Conservation (phyloP, 2,888 invertebrate genomes). For the Phengaris alcon region DNA sequence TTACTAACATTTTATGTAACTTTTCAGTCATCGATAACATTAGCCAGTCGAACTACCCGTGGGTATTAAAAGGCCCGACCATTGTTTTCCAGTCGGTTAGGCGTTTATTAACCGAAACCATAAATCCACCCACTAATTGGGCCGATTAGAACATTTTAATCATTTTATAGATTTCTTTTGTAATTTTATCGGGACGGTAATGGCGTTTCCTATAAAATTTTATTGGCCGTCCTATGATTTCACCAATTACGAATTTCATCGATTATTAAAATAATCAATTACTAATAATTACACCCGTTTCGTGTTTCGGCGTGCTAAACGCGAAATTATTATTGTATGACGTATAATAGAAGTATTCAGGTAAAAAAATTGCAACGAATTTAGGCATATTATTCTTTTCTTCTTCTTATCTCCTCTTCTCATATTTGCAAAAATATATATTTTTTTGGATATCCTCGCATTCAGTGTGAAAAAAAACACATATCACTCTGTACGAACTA, state of each 20-base stretch:
- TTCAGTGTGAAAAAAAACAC: too few species aligned
- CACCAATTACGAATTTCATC: constrained; percentile 60
- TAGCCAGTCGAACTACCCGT: not conserved
- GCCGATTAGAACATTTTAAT: constrained; percentile 72
- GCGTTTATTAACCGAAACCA: constrained; percentile 57
- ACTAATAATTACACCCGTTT: constrained; percentile 29
- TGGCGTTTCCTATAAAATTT: constrained; percentile 67
- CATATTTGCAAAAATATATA: too few species aligned
- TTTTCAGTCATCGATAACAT: not conserved
- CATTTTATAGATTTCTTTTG: constrained; percentile 77
- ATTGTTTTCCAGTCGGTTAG: constrained; percentile 18
- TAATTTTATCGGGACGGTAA: constrained; percentile 73
- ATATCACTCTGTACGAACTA: too few species aligned
- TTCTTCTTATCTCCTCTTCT: too few species aligned
- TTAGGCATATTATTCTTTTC: too few species aligned
- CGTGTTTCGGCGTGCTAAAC: not conserved
- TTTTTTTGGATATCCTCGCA: too few species aligned
- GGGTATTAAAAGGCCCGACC: not conserved
- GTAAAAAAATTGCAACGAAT: too few species aligned
- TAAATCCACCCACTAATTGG: constrained; percentile 72
- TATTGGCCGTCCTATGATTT: constrained; percentile 71
- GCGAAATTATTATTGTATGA: not conserved
- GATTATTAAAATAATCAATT: constrained; percentile 44
- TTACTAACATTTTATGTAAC: not conserved
- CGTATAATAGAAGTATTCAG: too few species aligned